Evolutionary conservation across 1,140 invertebrate species (phyloP).

Genomic region (Pectinophora gossypiella): DNA sequence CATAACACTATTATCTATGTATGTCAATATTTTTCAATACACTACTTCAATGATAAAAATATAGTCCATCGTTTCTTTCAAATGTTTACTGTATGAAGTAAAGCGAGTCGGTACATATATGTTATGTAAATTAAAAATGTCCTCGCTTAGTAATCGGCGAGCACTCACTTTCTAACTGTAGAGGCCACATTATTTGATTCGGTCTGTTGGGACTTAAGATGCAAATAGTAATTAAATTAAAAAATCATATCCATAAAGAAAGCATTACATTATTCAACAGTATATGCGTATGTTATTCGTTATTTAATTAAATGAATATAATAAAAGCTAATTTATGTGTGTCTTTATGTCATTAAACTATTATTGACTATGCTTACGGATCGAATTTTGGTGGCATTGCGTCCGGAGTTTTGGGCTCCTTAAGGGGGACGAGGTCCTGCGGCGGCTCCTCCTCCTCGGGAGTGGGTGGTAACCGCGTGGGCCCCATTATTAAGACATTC

Average conservation of each 20-base stretch:
- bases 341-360: too few relatives aligned
- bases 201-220: too few relatives aligned
- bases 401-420: slow-evolving; percentile 32
- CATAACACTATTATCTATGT: not conserved
- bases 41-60: not conserved
- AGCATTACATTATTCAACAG: too few relatives aligned
- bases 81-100: not conserved
- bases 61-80: not conserved
- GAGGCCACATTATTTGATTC: not conserved
- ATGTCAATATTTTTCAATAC: not conserved
- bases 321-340: too few relatives aligned
- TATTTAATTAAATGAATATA: too few relatives aligned
- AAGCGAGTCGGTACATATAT: not conserved
- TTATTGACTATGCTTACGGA: slow-evolving; percentile 29
- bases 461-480: slow-evolving; percentile 55
- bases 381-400: slow-evolving; percentile 25
- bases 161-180: not conserved
- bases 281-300: too few relatives aligned
- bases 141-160: not conserved
- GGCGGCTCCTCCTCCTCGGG: slow-evolving; percentile 57
- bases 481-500: slow-evolving; percentile 42
- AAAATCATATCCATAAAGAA: too few relatives aligned
- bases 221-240: too few relatives aligned
- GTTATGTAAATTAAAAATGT: slow-evolving; percentile 3
- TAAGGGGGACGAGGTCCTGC: slow-evolving; percentile 17